Evolutionary conservation across 1,140 invertebrate species (phyloP), one percentile per base, ranked within the genome.

Genomic region (Tribolium castaneum): DNA sequence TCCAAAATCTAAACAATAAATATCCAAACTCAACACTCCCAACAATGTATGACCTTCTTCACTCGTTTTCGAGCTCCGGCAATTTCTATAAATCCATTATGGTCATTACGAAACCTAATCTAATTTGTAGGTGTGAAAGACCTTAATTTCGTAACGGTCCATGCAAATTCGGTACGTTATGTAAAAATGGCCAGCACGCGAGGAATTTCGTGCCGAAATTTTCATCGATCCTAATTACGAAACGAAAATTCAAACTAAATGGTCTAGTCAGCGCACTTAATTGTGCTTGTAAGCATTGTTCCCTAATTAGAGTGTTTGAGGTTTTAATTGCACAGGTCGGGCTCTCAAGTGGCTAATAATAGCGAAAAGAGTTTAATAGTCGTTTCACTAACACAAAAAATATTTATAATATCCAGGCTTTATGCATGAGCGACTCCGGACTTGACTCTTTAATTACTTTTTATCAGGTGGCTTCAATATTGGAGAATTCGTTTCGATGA

Each of bases 331-430:
- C 54, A 25, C 19, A 59, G 54, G 13, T 59, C 51, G 54, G 54
- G 19, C 12, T 59, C 54, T 59, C 10, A 22, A 59, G 7, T 25
- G 22, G 54, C 54, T 19, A 59, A 30, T 52, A 52, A 52, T 16
- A 52, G 51, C 13, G 16, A 59, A 59, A 59, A 59, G 54, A 59
- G 54, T 7, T 22, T 59, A 59, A 59, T 59, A 59, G 54, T 34
- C 54, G 54, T 59, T 59, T 59, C 54, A 59, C 54, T 59, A 59
- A 59, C 54, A 59, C 54, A 59, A 59, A 59, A 59, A 59, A 59
- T 59, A 59, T 45, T 45, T 45, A 45, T 59, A 59, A 59, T 59
- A 22, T 59, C 54, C 54, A 22, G 54, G 54, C 54, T 59, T 59
- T 59, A 59, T 59, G 54, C 54, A 59, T 59, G 54, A 25, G 13